phyloP scores from a whole-genome alignment of 2,888 invertebrate species.

The Colletes collaris region DNA sequence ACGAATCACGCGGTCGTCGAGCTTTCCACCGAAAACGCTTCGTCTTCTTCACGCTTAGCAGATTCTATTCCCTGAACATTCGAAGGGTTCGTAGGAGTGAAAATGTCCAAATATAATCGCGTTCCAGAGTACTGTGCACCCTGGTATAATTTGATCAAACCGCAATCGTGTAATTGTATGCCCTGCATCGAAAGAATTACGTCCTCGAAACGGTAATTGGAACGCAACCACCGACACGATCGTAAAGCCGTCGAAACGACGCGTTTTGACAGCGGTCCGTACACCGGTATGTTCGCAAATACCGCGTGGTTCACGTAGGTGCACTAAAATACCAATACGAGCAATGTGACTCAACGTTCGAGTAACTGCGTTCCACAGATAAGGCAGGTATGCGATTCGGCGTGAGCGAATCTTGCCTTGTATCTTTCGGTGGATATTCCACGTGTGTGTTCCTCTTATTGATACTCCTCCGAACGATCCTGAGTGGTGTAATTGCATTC shows the following conservation, averaged over 20 bases:
- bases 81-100: no score
- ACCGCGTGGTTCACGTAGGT: conserved; percentile 40
- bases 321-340: conserved; percentile 52
- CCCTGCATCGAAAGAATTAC: not conserved
- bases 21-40: no score
- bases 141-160: no score
- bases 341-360: conserved; percentile 68
- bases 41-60: no score
- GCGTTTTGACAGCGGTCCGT: conserved; percentile 20
- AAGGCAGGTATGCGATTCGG: conserved; percentile 55
- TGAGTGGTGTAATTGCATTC: not conserved
- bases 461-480: not conserved
- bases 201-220: conserved; percentile 32
- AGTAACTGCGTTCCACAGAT: conserved; percentile 66
- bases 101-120: no score
- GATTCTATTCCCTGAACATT: no score
- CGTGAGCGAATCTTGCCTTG: conserved; percentile 1
- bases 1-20: no score
- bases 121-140: no score
- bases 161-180: not conserved
- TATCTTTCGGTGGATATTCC: not conserved
- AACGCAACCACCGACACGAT: conserved; percentile 16
- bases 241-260: conserved; percentile 32
- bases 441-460: not conserved
- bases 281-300: conserved; percentile 15